Conservation (phyloP, 2,888 invertebrate species). For the Drosophila stalkeri region DNA sequence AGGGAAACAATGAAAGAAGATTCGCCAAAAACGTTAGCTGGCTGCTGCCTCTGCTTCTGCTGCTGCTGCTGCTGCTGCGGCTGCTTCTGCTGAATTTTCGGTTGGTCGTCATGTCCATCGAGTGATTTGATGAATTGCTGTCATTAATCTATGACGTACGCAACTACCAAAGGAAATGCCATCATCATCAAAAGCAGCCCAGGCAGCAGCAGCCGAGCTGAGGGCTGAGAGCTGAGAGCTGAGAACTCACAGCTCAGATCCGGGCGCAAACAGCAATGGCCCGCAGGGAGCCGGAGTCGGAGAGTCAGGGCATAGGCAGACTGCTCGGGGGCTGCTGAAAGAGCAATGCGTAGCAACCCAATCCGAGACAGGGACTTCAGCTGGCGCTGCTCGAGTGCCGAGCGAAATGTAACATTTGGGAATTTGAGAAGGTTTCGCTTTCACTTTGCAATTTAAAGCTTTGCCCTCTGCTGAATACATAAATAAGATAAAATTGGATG, state of each 20-base stretch:
- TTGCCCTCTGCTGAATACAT: slow-evolving; percentile 7
- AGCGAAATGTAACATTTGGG: slow-evolving; percentile 69
- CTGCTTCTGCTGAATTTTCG: slow-evolving; percentile 75
- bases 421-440: slow-evolving; percentile 70
- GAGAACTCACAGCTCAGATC: slow-evolving; percentile 20
- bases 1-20: slow-evolving; percentile 45
- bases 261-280: slow-evolving; percentile 35
- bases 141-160: slow-evolving; percentile 86
- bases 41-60: slow-evolving; percentile 31
- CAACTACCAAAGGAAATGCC: slow-evolving; percentile 84
- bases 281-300: slow-evolving; percentile 53
- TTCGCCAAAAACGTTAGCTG: slow-evolving; percentile 64
- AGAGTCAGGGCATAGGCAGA: slow-evolving; percentile 22
- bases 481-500: slow-evolving; percentile 6
- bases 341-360: slow-evolving; percentile 57
- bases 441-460: slow-evolving; percentile 64
- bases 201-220: slow-evolving; percentile 61
- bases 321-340: slow-evolving; percentile 34
- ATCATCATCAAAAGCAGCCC: slow-evolving; percentile 82
- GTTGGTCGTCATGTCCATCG: slow-evolving; percentile 85
- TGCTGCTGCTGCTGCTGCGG: slow-evolving; percentile 50
- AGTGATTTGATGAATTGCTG: slow-evolving; percentile 85
- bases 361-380: slow-evolving; percentile 28
- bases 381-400: slow-evolving; percentile 33
- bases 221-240: slow-evolving; percentile 19